Percentiles rank a stretch among this genome's conserved stretches.
phyloP scores from a whole-genome alignment of 1,140 invertebrate genomes.

The Atta texana region DNA sequence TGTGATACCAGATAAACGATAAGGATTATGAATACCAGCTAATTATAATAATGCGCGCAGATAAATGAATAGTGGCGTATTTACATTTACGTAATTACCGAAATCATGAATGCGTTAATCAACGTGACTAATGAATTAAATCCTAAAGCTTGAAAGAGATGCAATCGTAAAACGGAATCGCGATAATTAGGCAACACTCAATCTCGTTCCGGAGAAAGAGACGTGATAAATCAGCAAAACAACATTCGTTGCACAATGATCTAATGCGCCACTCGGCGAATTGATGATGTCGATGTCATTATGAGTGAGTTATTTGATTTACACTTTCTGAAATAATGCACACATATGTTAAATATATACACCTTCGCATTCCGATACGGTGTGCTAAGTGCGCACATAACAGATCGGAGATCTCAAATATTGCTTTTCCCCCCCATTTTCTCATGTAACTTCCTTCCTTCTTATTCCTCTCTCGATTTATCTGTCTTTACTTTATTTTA shows the following conservation, averaged over 20 bases:
- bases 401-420: constrained; percentile 7
- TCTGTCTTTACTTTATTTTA: not conserved
- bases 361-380: not conserved
- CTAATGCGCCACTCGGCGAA: not conserved
- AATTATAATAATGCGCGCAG: constrained; percentile 70
- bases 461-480: not conserved
- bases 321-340: not conserved
- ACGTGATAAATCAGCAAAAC: constrained; percentile 44
- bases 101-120: constrained; percentile 69
- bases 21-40: constrained; percentile 51
- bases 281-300: not conserved
- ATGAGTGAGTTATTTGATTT: not conserved
- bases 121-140: constrained; percentile 69
- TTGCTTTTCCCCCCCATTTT: not conserved
- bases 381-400: not conserved
- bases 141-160: constrained; percentile 66
- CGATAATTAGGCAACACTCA: constrained; percentile 68
- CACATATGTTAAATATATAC: not conserved
- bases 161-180: constrained; percentile 72
- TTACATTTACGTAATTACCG: constrained; percentile 72
- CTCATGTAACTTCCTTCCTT: too few relatives aligned
- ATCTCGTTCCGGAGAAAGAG: constrained; percentile 46
- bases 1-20: constrained; percentile 36
- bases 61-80: constrained; percentile 70
- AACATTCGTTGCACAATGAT: constrained; percentile 21